Conservation (phyloP, 2,888 invertebrate genomes). For the Clunio marinus region DNA sequence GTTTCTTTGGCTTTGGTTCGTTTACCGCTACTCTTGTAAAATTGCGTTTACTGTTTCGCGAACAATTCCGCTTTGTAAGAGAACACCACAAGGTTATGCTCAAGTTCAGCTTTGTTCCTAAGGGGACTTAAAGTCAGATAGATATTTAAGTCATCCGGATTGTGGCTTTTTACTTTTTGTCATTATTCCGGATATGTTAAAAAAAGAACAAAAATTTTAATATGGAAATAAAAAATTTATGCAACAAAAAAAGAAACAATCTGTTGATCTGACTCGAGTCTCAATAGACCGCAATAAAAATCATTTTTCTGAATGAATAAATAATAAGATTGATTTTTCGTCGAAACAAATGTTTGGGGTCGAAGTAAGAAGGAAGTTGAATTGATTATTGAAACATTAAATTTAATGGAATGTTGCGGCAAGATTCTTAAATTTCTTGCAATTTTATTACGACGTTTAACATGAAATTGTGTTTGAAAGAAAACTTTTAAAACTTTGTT, state of each 20-base stretch:
- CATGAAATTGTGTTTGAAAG: too few relatives aligned
- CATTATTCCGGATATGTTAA: neutral
- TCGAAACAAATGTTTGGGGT: neutral
- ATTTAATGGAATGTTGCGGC: too few relatives aligned
- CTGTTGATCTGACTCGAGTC: neutral
- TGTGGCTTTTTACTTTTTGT: neutral
- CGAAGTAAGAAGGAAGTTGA: too few relatives aligned
- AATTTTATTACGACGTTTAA: too few relatives aligned
- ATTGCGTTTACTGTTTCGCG: neutral
- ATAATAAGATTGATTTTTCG: slow-evolving; percentile 2
- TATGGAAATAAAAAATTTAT: neutral
- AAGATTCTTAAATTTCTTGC: too few relatives aligned
- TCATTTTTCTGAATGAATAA: slow-evolving; percentile 7
- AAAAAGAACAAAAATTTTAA: too few relatives aligned
- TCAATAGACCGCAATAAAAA: slow-evolving; percentile 5
- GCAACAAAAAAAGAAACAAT: neutral
- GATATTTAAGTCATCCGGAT: neutral
- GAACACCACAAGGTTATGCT: neutral
- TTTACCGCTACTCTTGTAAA: neutral
- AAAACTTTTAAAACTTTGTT: too few relatives aligned
- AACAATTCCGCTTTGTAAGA: neutral
- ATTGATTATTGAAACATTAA: too few relatives aligned
- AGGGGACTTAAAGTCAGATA: too few relatives aligned
- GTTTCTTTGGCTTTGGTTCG: neutral
- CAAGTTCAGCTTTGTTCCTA: too few relatives aligned